phyloP scores from a whole-genome alignment of 2,888 invertebrate genomes.

The Blastobasis adustella region DNA sequence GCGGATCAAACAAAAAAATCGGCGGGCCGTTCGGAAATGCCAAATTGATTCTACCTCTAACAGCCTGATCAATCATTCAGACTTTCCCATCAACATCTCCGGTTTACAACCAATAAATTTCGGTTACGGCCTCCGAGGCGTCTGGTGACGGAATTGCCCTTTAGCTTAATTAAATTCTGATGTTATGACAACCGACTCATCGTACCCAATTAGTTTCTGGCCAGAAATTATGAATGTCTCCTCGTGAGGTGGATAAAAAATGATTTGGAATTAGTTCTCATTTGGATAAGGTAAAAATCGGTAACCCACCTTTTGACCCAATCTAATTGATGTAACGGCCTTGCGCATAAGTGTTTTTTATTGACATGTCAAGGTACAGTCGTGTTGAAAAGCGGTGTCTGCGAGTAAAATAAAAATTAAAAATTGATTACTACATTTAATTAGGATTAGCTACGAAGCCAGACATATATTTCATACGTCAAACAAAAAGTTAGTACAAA shows the following conservation, averaged over 20 bases:
- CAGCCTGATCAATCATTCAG: neutral
- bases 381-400: neutral
- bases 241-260: neutral
- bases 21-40: too few relatives aligned
- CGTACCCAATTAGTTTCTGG: neutral
- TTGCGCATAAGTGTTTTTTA: neutral
- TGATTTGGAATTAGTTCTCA: neutral
- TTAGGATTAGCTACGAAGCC: too few relatives aligned
- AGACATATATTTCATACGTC: too few relatives aligned
- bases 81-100: neutral
- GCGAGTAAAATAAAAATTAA: neutral
- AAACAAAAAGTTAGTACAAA: too few relatives aligned
- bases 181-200: neutral
- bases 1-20: too few relatives aligned
- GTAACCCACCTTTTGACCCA: slow-evolving; percentile 4
- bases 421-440: neutral
- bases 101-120: neutral
- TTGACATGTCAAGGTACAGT: slow-evolving; percentile 1
- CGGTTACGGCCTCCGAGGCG: neutral
- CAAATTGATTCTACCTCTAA: neutral
- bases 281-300: neutral
- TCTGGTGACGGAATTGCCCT: neutral
- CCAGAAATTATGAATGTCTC: neutral
- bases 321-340: slow-evolving; percentile 2
- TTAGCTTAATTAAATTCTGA: neutral